phyloP scores from a whole-genome alignment of 2,888 invertebrate genomes.

The Lydus trimaculatus region DNA sequence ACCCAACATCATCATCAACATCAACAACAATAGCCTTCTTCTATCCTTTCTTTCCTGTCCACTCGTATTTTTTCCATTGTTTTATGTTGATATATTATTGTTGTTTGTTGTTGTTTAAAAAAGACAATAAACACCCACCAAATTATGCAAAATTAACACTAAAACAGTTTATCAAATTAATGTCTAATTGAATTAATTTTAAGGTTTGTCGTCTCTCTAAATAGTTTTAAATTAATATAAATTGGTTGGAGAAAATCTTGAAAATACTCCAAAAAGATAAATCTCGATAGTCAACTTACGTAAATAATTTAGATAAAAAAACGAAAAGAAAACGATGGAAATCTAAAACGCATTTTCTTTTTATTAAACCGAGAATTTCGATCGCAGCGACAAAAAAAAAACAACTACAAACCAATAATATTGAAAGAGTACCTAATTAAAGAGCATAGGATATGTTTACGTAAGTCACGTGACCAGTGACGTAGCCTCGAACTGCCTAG shows the following conservation, averaged over 20 bases:
- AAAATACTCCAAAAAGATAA: background rate
- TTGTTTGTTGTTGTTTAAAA: background rate
- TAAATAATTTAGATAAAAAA: too few species aligned
- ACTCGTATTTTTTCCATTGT: background rate
- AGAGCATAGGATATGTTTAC: too few species aligned
- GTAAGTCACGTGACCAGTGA: too few species aligned
- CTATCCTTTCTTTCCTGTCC: background rate
- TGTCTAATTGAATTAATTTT: too few species aligned
- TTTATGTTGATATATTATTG: background rate
- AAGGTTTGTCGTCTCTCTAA: too few species aligned
- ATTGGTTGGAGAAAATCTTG: too few species aligned
- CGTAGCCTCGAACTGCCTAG: too few species aligned
- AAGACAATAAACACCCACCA: background rate
- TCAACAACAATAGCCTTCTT: background rate
- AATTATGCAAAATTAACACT: background rate
- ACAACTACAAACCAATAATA: too few species aligned
- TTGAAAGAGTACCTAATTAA: too few species aligned
- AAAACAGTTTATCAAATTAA: background rate
- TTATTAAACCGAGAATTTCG: too few species aligned
- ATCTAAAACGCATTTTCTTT: background rate
- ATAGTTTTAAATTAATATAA: too few species aligned
- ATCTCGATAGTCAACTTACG: background rate
- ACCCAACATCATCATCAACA: background rate
- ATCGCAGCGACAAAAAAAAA: too few species aligned
- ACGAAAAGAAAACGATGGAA: background rate